Conservation (phyloP, 2,113 vertebrate species). For the Hyla sarda region DNA sequence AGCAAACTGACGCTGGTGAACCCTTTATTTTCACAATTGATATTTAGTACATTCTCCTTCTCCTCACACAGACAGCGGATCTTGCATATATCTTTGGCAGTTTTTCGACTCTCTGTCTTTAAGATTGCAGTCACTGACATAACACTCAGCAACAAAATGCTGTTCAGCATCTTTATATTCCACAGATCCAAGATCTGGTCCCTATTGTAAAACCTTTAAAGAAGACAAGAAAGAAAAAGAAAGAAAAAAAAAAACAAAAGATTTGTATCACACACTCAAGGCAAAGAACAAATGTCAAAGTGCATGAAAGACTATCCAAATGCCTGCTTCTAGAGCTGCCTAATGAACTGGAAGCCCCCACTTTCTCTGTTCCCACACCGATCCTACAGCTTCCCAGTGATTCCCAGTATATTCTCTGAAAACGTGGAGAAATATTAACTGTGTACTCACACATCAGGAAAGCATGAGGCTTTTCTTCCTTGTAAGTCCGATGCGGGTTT, state of each 20-base stretch:
- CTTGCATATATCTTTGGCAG: slow-evolving; percentile 97
- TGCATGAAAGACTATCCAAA: not conserved
- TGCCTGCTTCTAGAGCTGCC: not conserved
- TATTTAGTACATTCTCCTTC: slow-evolving; percentile 92
- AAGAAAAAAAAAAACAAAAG: slow-evolving; percentile 17
- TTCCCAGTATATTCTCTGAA: not conserved
- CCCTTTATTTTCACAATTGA: slow-evolving; percentile 98
- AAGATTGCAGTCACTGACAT: slow-evolving; percentile 86
- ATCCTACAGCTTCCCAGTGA: not conserved
- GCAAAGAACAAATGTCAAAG: slow-evolving; percentile 52
- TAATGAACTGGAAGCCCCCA: not conserved
- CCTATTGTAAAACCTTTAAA: slow-evolving; percentile 73
- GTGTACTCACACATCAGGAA: slow-evolving; percentile 71
- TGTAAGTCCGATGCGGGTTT: slow-evolving; percentile 61
- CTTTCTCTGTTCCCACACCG: not conserved
- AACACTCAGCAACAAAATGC: slow-evolving; percentile 90
- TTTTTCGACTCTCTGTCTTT: slow-evolving; percentile 91
- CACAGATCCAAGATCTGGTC: slow-evolving; percentile 71
- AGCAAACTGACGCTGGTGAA: slow-evolving; percentile 90
- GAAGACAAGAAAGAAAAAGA: slow-evolving; percentile 51
- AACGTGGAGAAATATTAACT: slow-evolving; percentile 18
- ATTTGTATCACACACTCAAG: slow-evolving; percentile 43
- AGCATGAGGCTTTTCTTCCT: slow-evolving; percentile 62
- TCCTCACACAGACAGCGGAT: slow-evolving; percentile 94
- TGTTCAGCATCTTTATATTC: slow-evolving; percentile 93